A percentile compares a stretch with the other conserved stretches of the same genome.
These are phyloP conservation scores for Stenoptilia bipunctidactyla DNA, from an alignment of 2,888 invertebrate species.

Conservation along the genomic window DNA sequence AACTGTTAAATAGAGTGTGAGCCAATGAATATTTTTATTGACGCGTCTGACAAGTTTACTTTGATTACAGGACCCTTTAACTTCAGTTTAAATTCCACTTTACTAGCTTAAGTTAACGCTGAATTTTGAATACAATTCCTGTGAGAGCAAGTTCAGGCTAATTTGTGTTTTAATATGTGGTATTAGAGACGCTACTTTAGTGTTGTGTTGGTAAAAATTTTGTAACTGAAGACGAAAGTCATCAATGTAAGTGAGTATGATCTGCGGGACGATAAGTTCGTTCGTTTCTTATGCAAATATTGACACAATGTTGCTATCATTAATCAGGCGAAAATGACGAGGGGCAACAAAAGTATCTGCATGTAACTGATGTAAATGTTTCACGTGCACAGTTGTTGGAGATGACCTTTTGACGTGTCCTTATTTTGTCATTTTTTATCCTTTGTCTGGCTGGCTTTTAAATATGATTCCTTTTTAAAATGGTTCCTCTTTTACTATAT, in stretches of 20 bases:
- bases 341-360: slow-evolving; percentile 34
- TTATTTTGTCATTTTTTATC: too few relatives aligned
- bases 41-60: slow-evolving; percentile 50
- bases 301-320: slow-evolving; percentile 61
- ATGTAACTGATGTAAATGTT: slow-evolving; percentile 12
- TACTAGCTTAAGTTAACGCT: slow-evolving; percentile 20
- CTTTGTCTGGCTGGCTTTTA: too few relatives aligned
- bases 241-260: slow-evolving; percentile 43
- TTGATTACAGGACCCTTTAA: neutral
- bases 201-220: slow-evolving; percentile 1
- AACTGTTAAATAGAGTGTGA: slow-evolving; percentile 64
- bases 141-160: slow-evolving; percentile 12
- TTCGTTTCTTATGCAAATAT: slow-evolving; percentile 70
- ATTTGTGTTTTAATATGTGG: slow-evolving; percentile 18
- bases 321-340: slow-evolving; percentile 52
- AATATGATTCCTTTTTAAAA: too few relatives aligned
- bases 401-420: slow-evolving; percentile 26
- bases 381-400: slow-evolving; percentile 18
- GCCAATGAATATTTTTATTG: slow-evolving; percentile 70
- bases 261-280: slow-evolving; percentile 53
- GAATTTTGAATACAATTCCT: slow-evolving; percentile 14
- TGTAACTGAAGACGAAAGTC: slow-evolving; percentile 39
- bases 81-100: slow-evolving; percentile 21
- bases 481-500: too few relatives aligned
- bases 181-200: neutral